Evolutionary conservation across 2,797 vertebrate species (phyloP), one percentile per base, ranked within the genome.

Genomic region (Muraenolepis orangiensis): DNA sequence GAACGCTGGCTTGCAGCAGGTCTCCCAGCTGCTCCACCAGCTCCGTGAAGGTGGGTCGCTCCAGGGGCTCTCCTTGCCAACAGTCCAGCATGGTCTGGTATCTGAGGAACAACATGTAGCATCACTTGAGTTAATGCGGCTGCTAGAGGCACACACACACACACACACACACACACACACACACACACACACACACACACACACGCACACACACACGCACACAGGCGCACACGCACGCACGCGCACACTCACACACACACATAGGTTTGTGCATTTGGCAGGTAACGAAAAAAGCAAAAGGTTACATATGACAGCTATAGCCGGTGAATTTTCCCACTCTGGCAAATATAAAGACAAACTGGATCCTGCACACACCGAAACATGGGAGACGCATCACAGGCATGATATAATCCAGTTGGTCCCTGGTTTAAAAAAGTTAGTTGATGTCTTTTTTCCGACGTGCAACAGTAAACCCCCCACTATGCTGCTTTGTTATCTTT

Each of bases 81-180:
- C 97, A 97, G 70, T 97, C 95, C 89, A 98, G 87, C 96, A 98
- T 98, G 46, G 96, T 97, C 89, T 97, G 95, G 87, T 98, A 98
- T 87, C 96, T 98, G 40, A 0, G 57, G 38, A 46, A 30, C 80
- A 79, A 64, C 57, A 76, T 85, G 7, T n/a, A 57, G 79, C 67
- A 82, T 7, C 42, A 57, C 1, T 87, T n/a, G 23, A 57, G 20
- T 57, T n/a, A n/a, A 57, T 12, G 13, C 23, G 51, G n/a, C 20
- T 57, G 51, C 51, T 57, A 5, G 20, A 57, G 7, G 7, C 51
- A 57, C 11, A 18, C 40, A 18, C 40, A 18, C 40, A 18, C 40
- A 34, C 3, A 8, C 32, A 34, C 32, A 34, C 32, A 34, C 32
- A 34, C 32, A 34, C 3, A 34, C 32, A 34, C 32, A 34, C 32